Evolutionary conservation across 2,888 invertebrate genomes (phyloP).

Genomic region (Eupithecia tripunctaria): DNA sequence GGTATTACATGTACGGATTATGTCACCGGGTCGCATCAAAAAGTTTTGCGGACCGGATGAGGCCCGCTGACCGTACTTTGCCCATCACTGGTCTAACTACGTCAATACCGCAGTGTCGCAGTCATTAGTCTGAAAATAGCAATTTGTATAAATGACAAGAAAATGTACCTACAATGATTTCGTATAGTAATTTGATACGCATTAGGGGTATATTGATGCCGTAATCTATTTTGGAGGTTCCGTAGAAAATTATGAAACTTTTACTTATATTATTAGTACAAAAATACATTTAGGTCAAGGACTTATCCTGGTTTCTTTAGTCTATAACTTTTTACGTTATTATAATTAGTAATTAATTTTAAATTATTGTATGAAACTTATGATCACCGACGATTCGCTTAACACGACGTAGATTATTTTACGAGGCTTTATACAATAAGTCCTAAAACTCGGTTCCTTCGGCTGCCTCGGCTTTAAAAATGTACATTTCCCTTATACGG

Average conservation of each 20-base stretch:
- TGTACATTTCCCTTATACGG: too few species aligned
- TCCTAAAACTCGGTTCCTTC: background rate
- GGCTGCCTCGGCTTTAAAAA: too few species aligned
- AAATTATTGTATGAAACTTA: background rate
- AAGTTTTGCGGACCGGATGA: background rate
- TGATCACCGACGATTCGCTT: background rate
- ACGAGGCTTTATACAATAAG: background rate
- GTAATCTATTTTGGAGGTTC: constrained; percentile 13
- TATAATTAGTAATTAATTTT: too few species aligned
- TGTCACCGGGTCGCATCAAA: background rate
- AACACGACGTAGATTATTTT: background rate
- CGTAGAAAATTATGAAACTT: background rate
- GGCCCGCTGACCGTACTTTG: background rate
- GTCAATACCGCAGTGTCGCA: constrained; percentile 22
- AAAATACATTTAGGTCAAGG: constrained; percentile 1
- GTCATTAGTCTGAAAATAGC: constrained; percentile 34
- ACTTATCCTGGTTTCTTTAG: background rate
- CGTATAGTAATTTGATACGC: constrained; percentile 35
- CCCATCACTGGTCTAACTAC: background rate
- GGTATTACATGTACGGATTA: background rate
- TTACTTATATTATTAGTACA: background rate
- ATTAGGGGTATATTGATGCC: constrained; percentile 26
- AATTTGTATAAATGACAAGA: constrained; percentile 34
- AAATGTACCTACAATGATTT: constrained; percentile 24
- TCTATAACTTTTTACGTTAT: background rate